A percentile compares a stretch with the other conserved stretches of the same genome.
These are phyloP conservation scores for Hylia prasina DNA, from an alignment of 2,113 vertebrate species.

Conservation along the genomic window DNA sequence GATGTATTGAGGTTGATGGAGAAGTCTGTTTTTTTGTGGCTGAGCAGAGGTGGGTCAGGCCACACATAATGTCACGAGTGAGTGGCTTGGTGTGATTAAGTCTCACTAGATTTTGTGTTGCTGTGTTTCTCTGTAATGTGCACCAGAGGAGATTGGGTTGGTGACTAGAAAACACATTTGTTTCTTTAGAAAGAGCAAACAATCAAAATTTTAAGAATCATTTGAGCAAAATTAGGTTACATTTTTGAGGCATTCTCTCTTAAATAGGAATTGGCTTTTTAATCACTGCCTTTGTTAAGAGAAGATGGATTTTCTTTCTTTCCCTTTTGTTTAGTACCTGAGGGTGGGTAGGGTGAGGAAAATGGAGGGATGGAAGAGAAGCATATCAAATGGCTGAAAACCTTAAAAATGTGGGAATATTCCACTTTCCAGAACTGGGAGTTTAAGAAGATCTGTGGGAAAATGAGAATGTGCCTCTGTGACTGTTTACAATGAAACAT, in stretches of 20 bases:
- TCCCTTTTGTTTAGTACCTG: not conserved
- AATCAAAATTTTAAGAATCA: not conserved
- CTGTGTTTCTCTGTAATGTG: not conserved
- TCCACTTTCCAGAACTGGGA: not conserved
- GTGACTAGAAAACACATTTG: not conserved
- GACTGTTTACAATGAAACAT: not conserved
- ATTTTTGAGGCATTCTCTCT: not conserved
- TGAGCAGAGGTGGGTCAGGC: not conserved
- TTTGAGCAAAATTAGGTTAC: not conserved
- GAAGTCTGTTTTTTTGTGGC: not conserved
- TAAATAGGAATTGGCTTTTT: not conserved
- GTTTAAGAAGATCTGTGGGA: not conserved
- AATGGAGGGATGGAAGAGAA: not conserved
- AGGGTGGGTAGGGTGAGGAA: not conserved
- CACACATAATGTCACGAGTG: fast-evolving
- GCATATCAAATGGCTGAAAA: not conserved
- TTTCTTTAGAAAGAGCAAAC: not conserved
- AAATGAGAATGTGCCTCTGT: not conserved
- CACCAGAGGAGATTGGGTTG: not conserved
- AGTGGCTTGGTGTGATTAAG: not conserved
- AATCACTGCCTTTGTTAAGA: not conserved
- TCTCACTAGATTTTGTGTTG: not conserved
- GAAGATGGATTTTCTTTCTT: not conserved
- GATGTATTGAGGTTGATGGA: not conserved
- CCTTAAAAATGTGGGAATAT: not conserved